These are phyloP conservation scores for Neosalanx taihuensis DNA, from an alignment of 2,797 vertebrate genomes.

Conservation along the genomic window DNA sequence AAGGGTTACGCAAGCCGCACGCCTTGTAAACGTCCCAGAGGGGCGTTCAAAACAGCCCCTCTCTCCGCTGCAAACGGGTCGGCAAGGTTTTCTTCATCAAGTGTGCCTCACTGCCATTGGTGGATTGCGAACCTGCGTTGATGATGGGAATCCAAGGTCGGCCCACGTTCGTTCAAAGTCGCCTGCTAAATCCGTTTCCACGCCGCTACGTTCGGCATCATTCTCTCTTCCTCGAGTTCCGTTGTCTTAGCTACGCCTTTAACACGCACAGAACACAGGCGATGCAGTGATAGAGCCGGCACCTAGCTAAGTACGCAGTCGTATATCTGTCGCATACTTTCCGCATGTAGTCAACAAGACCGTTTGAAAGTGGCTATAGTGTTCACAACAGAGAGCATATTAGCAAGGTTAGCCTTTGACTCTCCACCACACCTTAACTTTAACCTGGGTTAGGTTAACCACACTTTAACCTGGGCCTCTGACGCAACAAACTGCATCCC, in stretches of 20 bases:
- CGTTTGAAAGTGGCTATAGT: background rate
- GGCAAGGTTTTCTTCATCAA: no score
- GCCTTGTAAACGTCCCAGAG: background rate
- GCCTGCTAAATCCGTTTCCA: slow-evolving; percentile 42
- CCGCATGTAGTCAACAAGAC: slow-evolving; percentile 41
- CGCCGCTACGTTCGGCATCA: slow-evolving; percentile 36
- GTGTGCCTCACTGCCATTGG: slow-evolving; percentile 11
- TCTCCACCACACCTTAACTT: slow-evolving; percentile 4
- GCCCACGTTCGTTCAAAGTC: slow-evolving; percentile 25
- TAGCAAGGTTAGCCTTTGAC: slow-evolving; percentile 15
- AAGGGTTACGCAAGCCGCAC: background rate
- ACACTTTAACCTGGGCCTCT: slow-evolving; percentile 2
- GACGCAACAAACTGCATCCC: slow-evolving; percentile 14
- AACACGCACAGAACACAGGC: background rate
- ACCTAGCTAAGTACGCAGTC: slow-evolving; percentile 17
- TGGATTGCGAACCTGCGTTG: slow-evolving; percentile 6
- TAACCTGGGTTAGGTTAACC: no score
- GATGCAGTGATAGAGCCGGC: background rate
- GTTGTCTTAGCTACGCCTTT: background rate
- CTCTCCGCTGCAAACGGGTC: background rate
- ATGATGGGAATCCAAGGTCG: slow-evolving; percentile 27
- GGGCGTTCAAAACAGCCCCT: background rate
- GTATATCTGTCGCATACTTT: slow-evolving; percentile 61
- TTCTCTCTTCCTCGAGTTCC: background rate
- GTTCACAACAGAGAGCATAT: background rate